These are phyloP conservation scores for Gorsachius magnificus DNA, from an alignment of 2,797 vertebrate genomes.

Conservation along the genomic window DNA sequence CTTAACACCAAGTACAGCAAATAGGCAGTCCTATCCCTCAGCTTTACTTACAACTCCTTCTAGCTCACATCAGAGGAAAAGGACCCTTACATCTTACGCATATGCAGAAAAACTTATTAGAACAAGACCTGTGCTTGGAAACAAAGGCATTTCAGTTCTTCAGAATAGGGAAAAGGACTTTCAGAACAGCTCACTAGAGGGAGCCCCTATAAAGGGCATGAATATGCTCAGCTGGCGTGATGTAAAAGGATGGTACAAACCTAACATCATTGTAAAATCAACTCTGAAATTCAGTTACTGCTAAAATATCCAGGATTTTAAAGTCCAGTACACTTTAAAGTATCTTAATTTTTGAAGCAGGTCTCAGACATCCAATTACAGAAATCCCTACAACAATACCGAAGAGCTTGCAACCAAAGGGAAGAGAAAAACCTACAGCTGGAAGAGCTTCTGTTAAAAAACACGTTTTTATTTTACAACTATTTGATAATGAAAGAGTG, in stretches of 20 bases:
- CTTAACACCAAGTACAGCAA: neutral
- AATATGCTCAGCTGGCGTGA: neutral
- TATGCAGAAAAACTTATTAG: rapidly evolving
- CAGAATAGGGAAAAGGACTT: neutral
- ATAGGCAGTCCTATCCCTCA: neutral
- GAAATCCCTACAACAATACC: neutral
- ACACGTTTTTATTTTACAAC: neutral
- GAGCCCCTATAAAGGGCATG: constrained; percentile 8
- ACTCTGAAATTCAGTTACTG: neutral
- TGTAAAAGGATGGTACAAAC: neutral
- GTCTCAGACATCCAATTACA: neutral
- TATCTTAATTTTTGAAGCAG: neutral
- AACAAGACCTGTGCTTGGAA: neutral
- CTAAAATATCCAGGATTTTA: neutral
- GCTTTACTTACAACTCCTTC: neutral
- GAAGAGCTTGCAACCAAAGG: neutral
- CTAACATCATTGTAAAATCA: neutral
- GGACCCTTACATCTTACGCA: neutral
- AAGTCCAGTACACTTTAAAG: neutral
- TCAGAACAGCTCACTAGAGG: constrained; percentile 44
- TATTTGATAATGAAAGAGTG: neutral
- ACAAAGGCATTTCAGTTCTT: rapidly evolving
- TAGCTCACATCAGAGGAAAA: neutral
- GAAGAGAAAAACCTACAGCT: neutral
- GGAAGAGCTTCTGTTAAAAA: neutral